Evolutionary conservation across 2,113 vertebrate species (phyloP).

Genomic region (Solenodon paradoxus): DNA sequence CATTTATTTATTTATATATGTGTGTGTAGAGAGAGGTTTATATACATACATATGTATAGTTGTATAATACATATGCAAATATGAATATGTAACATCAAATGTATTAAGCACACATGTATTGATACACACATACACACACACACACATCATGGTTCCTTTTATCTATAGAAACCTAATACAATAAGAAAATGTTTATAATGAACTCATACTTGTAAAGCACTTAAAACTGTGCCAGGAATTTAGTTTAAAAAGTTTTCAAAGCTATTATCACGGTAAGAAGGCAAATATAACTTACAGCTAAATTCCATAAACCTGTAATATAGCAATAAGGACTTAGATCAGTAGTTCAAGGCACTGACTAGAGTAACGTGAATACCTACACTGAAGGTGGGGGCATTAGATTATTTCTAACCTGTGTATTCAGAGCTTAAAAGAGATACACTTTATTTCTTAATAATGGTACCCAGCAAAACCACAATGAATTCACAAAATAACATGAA

Average conservation of each 20-base stretch:
- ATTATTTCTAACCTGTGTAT: conserved; percentile 11
- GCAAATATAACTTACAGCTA: background rate
- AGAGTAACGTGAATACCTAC: background rate
- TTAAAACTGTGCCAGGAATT: conserved; percentile 29
- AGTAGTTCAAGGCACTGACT: conserved; percentile 18
- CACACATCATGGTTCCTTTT: background rate
- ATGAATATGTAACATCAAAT: background rate
- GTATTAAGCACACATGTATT: background rate
- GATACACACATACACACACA: background rate
- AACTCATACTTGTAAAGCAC: background rate
- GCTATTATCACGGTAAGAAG: conserved; percentile 7
- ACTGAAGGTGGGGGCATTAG: background rate
- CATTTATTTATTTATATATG: too few species aligned
- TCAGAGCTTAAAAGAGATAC: conserved; percentile 22
- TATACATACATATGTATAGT: background rate
- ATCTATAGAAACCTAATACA: background rate
- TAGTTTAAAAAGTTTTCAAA: background rate
- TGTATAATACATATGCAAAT: background rate
- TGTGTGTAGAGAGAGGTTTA: background rate
- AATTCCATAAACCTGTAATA: background rate
- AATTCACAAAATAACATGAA: background rate
- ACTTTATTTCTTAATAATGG: conserved; percentile 5
- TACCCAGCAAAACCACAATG: background rate
- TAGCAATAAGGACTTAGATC: background rate
- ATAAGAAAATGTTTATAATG: background rate